These are phyloP conservation scores for Drosophila bocki DNA, from an alignment of 1,140 invertebrate genomes.

Conservation along the genomic window DNA sequence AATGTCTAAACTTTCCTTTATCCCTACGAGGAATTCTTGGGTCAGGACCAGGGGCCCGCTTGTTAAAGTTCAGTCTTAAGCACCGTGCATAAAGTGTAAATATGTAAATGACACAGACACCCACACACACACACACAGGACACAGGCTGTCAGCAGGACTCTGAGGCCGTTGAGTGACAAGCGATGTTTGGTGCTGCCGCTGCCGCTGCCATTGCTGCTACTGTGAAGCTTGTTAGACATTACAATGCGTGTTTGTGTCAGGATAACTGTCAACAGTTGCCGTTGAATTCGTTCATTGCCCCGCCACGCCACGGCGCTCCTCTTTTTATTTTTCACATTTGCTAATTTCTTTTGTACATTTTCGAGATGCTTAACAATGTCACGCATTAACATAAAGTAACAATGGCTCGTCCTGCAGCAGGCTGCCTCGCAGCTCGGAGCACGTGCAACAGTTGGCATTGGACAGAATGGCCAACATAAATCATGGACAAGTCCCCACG, in stretches of 20 bases:
- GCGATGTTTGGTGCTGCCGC: constrained; percentile 46
- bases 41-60: background rate
- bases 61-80: constrained; percentile 36
- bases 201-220: constrained; percentile 20
- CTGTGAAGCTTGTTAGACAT: constrained; percentile 80
- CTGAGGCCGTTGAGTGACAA: constrained; percentile 67
- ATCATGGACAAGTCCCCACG: constrained; percentile 25
- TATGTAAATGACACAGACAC: constrained; percentile 63
- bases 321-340: constrained; percentile 50
- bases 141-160: constrained; percentile 48
- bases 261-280: constrained; percentile 82
- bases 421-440: background rate
- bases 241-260: constrained; percentile 83
- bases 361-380: constrained; percentile 55
- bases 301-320: background rate
- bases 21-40: background rate
- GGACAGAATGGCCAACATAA: constrained; percentile 30
- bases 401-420: constrained; percentile 49
- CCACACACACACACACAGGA: constrained; percentile 14
- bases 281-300: constrained; percentile 39
- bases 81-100: constrained; percentile 51
- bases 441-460: constrained; percentile 67
- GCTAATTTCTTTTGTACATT: constrained; percentile 80
- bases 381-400: constrained; percentile 73
- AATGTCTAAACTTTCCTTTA: background rate